Base-by-base conservation (phyloP, 2,888 invertebrate species). In the Drosophila diplacantha region DNA sequence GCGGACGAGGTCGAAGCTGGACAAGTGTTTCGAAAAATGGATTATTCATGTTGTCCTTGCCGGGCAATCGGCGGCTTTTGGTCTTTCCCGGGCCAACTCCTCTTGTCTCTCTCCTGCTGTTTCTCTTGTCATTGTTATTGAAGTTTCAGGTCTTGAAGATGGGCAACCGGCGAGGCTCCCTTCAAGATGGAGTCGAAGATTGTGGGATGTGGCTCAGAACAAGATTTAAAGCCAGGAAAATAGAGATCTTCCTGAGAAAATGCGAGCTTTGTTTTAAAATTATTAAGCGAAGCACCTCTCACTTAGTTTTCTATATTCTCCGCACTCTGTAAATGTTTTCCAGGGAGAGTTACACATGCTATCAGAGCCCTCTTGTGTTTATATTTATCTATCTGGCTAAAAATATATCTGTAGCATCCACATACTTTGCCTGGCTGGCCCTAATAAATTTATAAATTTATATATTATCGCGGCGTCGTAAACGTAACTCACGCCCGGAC, bases 31-130 rank as follows among this genome's bases (percentile, higher is more conserved):
- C 61, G 65, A 73, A 81, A 76, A 80, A 81, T 81, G 74, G 75
- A 84, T 80, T 80, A 84, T 80, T 83, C 76, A 74, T 78, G 74
- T 73, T 71, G 75, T 80, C 81, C 73, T 74, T 79, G 64, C 58
- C 56, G 1, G 44, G 52, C 53, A 53, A 58, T 57, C 34, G 26
- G 61, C 59, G 43, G 57, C 39, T 44, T 38, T 58, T 63, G 47
- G 47, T 24, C 14, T 59, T 59, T 46, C 11, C 44, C n/a, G n/a
- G 9, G 8, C 47, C n/a, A 22, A 35, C 47, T 16, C 46, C 7
- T 9, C 14, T 38, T 6, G 20, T 20, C n/a, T 3, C 11, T 26
- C 24, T 11, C 3, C 11, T 3, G 3, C 29, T 14, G 39, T 31
- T 12, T 9, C 41, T 47, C 41, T 34, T 59, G 56, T 59, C 56